These are phyloP conservation scores for Dendrocincla fuliginosa DNA, from an alignment of 2,797 vertebrate species.

Conservation along the genomic window DNA sequence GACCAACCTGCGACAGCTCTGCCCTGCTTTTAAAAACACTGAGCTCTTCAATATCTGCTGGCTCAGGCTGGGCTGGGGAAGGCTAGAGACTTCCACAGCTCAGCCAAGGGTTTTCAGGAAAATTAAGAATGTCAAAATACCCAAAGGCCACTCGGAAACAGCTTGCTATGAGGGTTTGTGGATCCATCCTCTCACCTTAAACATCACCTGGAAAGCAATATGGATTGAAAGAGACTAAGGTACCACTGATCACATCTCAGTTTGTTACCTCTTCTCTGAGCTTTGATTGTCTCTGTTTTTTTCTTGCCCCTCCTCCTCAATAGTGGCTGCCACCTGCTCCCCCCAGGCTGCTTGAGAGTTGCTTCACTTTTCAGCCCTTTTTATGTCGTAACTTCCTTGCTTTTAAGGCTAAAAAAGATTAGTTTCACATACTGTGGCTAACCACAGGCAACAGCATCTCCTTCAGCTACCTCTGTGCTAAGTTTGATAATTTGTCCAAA, in stretches of 20 bases:
- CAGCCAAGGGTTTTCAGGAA: not conserved
- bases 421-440: not conserved
- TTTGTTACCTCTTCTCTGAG: not conserved
- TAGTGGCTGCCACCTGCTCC: not conserved
- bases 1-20: not conserved
- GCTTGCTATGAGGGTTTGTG: not conserved
- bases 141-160: not conserved
- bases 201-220: not conserved
- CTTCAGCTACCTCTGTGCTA: not conserved
- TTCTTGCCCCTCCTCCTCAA: rapidly evolving
- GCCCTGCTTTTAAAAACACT: not conserved
- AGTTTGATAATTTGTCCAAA: not conserved
- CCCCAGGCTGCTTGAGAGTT: not conserved
- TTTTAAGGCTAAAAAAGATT: not conserved
- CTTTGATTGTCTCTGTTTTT: not conserved
- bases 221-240: not conserved
- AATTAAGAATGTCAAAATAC: not conserved
- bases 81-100: not conserved
- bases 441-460: not conserved
- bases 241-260: not conserved
- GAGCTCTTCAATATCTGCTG: not conserved
- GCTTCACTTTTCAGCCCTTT: not conserved
- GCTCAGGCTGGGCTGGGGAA: not conserved
- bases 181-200: not conserved
- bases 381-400: not conserved